Evolutionary conservation across 2,888 invertebrate species (phyloP).

Genomic region (Chrysodeixis includens): DNA sequence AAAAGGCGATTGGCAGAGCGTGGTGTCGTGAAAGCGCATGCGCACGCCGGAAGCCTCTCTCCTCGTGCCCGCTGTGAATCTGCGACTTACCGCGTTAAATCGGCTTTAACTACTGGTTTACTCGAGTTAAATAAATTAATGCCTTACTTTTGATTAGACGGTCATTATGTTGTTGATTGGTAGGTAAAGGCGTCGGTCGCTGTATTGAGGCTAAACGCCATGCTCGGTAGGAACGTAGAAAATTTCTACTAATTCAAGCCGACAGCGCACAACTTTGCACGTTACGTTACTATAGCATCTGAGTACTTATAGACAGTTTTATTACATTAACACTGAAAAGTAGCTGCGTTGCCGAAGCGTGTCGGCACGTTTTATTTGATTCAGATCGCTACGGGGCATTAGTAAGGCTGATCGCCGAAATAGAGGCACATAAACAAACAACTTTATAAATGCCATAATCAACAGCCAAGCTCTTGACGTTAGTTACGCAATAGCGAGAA

Average conservation of each 20-base stretch:
- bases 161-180: slow-evolving; percentile 71
- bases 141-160: slow-evolving; percentile 72
- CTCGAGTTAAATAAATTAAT: slow-evolving; percentile 65
- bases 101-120: slow-evolving; percentile 66
- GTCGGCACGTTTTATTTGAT: slow-evolving; percentile 31
- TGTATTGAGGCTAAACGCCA: slow-evolving; percentile 64
- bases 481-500: slow-evolving; percentile 67
- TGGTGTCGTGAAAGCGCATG: slow-evolving; percentile 68
- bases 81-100: slow-evolving; percentile 65
- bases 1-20: slow-evolving; percentile 67
- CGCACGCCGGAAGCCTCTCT: slow-evolving; percentile 69
- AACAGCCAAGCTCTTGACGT: slow-evolving; percentile 53
- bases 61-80: slow-evolving; percentile 65
- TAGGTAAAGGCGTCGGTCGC: slow-evolving; percentile 64
- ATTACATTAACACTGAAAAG: slow-evolving; percentile 39
- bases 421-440: slow-evolving; percentile 50
- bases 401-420: slow-evolving; percentile 46
- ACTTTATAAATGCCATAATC: slow-evolving; percentile 57
- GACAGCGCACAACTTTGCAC: slow-evolving; percentile 40
- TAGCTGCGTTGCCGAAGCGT: neutral
- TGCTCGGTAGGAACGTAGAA: slow-evolving; percentile 40
- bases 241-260: slow-evolving; percentile 47
- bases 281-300: slow-evolving; percentile 22
- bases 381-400: slow-evolving; percentile 32
- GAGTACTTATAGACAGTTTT: slow-evolving; percentile 29